Evolutionary conservation across 2,888 invertebrate genomes (phyloP), one percentile per base, ranked within the genome.

Genomic region (Fragum sueziense): DNA sequence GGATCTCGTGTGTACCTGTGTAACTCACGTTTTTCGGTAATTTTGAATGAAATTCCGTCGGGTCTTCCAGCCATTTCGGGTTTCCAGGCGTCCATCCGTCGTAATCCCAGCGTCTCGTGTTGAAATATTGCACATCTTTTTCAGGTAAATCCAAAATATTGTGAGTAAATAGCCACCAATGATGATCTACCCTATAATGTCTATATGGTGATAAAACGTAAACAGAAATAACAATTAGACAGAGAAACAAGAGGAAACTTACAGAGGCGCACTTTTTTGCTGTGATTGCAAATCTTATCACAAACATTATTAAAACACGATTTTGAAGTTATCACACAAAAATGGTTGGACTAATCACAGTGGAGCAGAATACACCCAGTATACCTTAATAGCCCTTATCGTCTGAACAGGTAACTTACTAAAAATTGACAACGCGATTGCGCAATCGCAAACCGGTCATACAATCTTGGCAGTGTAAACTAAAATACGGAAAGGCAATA

Each of bases 61-160:
- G 33, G 27, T 62, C 62, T 29, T 31, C 62, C 62, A 34, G 27
- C 62, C 62, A 62, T 62, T 62, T 62, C n/a, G 34, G 62, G 25
- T 11, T 27, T 7, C 62, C 62, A 11, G 62, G 33, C 33, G 34
- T 62, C 33, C 62, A 57, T 3, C 57, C 57, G 25, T 57, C 57
- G 14, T 57, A 57, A 14, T 57, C 57, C 57, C 25, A 57, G n/a
- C 57, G 22, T 14, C 57, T 22, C 57, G 57, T 57, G 57, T n/a
- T 57, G 14, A 57, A 57, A 57, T 27, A 57, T 11, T 22, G 2
- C 2, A 27, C 4, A 27, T 57, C 27, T 20, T 25, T 11, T 22
- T 22, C 27, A 2, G 57, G 57, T 57, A 57, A 57, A 27, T 57
- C 57, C 57, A 57, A 57, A 57, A 57, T 57, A 57, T 57, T 57